These are phyloP conservation scores for Patiria miniata DNA, from an alignment of 35 echinoderm and acorn worm species.

Conservation along the genomic window DNA sequence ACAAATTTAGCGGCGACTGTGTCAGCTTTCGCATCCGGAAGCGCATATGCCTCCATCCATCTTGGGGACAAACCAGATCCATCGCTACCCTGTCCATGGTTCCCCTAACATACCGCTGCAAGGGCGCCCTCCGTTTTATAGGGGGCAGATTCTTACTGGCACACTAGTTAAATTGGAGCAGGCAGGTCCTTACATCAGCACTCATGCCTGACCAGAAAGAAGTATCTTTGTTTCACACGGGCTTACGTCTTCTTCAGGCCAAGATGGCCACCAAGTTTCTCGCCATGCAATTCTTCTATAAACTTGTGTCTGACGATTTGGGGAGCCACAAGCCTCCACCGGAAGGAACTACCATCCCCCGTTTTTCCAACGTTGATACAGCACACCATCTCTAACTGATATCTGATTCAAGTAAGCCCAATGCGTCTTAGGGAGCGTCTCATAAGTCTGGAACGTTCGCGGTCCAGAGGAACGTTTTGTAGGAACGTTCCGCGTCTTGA, in stretches of 20 bases:
- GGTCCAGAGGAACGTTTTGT: no score
- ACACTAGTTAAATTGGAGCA: conserved; percentile 20
- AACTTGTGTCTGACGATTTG: not conserved
- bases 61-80: conserved; percentile 25
- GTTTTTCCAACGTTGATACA: conserved; percentile 11
- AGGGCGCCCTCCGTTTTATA: not conserved
- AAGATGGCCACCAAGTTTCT: not conserved
- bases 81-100: conserved; percentile 36
- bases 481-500: no score
- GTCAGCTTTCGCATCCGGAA: conserved; percentile 38
- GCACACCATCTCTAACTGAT: not conserved
- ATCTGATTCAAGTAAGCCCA: conserved; percentile 8
- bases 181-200: conserved; percentile 11
- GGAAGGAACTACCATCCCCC: not conserved
- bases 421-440: not conserved
- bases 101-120: conserved; percentile 31
- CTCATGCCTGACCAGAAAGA: conserved; percentile 25
- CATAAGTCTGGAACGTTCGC: no score
- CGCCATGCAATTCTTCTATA: not conserved
- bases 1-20: conserved; percentile 57
- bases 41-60: conserved; percentile 62
- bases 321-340: not conserved
- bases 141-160: conserved; percentile 9
- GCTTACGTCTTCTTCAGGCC: conserved; percentile 20
- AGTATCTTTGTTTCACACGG: not conserved